Evolutionary conservation across 2,797 vertebrate species (phyloP).

Genomic region (Aulostomus chinensis): DNA sequence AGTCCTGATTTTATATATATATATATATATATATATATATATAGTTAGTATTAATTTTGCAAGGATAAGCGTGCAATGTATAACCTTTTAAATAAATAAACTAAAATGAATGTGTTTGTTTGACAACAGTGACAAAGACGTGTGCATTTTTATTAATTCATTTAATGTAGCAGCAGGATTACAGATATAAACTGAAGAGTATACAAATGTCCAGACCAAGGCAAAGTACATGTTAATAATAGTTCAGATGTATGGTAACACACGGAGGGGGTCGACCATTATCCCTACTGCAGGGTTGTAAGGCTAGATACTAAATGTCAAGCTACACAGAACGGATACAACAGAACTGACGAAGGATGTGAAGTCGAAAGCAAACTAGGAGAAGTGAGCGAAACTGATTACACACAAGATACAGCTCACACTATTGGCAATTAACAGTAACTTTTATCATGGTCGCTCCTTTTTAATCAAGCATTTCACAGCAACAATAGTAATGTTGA

Average conservation of each 20-base stretch:
- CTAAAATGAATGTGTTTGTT: no score
- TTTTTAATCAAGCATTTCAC: constrained; percentile 75
- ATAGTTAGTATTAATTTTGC: no score
- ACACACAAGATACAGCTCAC: constrained; percentile 73
- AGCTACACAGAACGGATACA: constrained; percentile 75
- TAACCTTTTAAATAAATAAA: no score
- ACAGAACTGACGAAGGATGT: constrained; percentile 71
- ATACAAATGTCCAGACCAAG: constrained; percentile 85
- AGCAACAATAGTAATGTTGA: constrained; percentile 76
- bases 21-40: no score
- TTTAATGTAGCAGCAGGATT: constrained; percentile 84
- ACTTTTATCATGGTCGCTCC: constrained; percentile 66
- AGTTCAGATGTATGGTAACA: constrained; percentile 80
- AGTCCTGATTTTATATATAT: no score
- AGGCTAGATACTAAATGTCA: constrained; percentile 79
- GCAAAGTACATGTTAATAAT: constrained; percentile 83
- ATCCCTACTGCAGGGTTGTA: constrained; percentile 70
- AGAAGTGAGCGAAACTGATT: constrained; percentile 70
- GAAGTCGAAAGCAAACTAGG: constrained; percentile 70
- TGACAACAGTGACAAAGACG: no score
- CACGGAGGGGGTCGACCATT: constrained; percentile 64
- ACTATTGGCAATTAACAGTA: constrained; percentile 75
- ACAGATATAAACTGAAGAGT: constrained; percentile 85
- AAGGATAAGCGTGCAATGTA: no score
- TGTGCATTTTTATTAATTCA: constrained; percentile 78